Evolutionary conservation across 2,113 vertebrate species (phyloP).

Genomic region (Tachycineta bicolor): DNA sequence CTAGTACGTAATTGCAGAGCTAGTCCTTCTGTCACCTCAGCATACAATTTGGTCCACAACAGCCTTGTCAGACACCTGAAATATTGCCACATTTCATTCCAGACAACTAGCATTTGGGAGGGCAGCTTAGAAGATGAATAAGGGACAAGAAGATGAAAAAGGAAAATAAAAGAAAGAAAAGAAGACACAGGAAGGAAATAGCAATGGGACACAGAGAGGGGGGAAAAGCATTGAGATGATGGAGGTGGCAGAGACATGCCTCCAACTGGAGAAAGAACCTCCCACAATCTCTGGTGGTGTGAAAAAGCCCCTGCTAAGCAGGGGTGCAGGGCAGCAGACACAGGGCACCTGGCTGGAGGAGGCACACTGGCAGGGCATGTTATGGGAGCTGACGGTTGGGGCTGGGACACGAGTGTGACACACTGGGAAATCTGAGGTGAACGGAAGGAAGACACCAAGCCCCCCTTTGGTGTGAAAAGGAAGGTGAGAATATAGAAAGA

Average conservation of each 20-base stretch:
- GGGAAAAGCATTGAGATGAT: neutral
- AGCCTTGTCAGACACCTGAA: neutral
- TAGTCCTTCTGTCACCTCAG: neutral
- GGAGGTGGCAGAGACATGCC: rapidly evolving
- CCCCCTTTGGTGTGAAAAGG: neutral
- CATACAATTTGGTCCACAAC: neutral
- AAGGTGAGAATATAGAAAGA: neutral
- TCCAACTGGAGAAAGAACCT: neutral
- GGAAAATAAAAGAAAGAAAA: neutral
- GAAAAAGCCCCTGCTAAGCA: neutral
- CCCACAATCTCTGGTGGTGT: neutral
- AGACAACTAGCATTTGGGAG: neutral
- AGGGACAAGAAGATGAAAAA: neutral
- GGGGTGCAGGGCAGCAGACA: neutral
- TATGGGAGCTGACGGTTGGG: neutral
- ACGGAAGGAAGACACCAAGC: neutral
- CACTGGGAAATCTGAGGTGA: neutral
- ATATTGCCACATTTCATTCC: neutral
- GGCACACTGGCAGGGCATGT: rapidly evolving
- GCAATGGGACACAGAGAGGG: neutral
- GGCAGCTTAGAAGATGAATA: neutral
- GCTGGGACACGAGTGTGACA: neutral
- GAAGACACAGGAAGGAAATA: neutral
- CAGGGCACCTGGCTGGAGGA: neutral
- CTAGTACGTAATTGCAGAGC: neutral